Conservation (phyloP, 1,140 invertebrate species). For the Galendromus occidentalis region DNA sequence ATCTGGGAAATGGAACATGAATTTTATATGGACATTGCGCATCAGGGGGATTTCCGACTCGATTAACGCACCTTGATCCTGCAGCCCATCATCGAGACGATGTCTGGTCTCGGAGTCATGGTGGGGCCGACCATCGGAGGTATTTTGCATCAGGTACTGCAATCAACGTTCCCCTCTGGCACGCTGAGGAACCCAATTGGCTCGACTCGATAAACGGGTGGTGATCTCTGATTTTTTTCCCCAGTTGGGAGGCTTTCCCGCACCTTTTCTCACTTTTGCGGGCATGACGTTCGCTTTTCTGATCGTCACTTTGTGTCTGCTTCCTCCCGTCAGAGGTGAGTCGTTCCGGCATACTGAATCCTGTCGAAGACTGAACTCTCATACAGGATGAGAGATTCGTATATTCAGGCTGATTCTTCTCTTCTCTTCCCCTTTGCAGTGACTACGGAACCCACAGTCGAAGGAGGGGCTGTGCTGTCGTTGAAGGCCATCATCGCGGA, state of each 20-base stretch:
- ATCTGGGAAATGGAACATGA: background rate
- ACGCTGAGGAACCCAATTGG: too few relatives aligned
- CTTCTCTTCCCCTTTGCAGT: background rate
- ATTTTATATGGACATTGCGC: background rate
- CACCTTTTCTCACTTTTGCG: background rate
- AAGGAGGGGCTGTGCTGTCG: background rate
- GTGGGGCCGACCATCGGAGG: background rate
- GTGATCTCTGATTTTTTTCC: too few relatives aligned
- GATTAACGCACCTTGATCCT: background rate
- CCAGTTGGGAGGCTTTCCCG: background rate
- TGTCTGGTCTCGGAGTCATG: background rate
- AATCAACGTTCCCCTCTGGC: too few relatives aligned
- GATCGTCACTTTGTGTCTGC: background rate
- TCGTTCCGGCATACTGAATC: background rate
- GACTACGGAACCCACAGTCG: background rate
- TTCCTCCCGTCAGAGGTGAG: background rate
- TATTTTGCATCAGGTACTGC: background rate
- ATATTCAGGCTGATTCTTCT: background rate
- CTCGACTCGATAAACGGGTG: too few relatives aligned
- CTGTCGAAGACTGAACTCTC: background rate
- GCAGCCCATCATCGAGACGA: background rate
- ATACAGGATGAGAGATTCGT: too few relatives aligned
- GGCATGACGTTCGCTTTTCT: background rate
- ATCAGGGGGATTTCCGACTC: background rate
- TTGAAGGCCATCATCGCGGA: background rate